A percentile compares a stretch with the other conserved stretches of the same genome.
phyloP scores from a whole-genome alignment of 2,888 invertebrate genomes.

The Himalopsyche japonica region DNA sequence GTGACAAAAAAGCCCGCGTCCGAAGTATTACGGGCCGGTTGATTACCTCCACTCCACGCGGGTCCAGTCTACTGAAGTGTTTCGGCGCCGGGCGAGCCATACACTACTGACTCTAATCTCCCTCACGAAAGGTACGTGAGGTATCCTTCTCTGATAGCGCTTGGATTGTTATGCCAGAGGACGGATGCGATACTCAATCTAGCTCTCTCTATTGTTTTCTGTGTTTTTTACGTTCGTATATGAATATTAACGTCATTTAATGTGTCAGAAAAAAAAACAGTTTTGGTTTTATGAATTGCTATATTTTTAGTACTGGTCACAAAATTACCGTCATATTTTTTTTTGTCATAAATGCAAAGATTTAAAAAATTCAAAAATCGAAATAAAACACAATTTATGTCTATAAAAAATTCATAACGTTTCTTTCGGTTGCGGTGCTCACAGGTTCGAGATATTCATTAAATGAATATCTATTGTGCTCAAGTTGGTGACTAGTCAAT shows the following conservation, averaged over 20 bases:
- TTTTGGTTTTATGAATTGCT: no score
- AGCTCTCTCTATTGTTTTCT: not conserved
- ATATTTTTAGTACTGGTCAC: no score
- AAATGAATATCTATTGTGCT: no score
- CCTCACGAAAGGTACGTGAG: not conserved
- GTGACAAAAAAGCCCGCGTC: not conserved
- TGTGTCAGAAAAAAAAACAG: no score
- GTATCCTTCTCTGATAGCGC: not conserved
- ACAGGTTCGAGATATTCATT: no score
- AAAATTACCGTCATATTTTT: no score
- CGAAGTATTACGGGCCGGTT: not conserved
- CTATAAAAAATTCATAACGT: no score
- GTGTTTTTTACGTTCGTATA: not conserved
- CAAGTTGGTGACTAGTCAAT: no score
- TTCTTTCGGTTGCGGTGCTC: no score
- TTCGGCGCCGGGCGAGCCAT: not conserved
- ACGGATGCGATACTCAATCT: not conserved
- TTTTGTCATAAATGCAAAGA: no score
- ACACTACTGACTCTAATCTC: constrained; percentile 1
- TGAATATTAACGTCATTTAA: not conserved
- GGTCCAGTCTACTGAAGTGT: not conserved
- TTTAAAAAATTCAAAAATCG: no score
- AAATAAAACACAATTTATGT: no score
- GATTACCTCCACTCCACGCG: not conserved
- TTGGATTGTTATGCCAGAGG: not conserved